Conservation (phyloP, 2,113 vertebrate species). For the Sigmodon hispidus region DNA sequence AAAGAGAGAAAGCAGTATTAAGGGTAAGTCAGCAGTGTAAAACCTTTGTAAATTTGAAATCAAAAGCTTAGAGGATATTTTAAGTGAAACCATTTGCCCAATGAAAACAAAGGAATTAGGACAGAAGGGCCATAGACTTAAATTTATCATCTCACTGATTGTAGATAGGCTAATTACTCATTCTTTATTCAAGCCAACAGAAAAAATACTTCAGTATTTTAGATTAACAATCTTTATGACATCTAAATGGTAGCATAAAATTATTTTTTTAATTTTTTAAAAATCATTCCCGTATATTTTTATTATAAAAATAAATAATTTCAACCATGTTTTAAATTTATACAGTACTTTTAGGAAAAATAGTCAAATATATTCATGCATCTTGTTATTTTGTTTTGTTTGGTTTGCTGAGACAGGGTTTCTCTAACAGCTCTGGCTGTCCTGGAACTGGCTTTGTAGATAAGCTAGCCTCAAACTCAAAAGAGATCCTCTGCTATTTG, state of each 20-base stretch:
- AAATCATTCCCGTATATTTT: too few relatives aligned
- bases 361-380: too few relatives aligned
- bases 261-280: too few relatives aligned
- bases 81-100: constrained; percentile 50
- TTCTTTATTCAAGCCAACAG: neutral
- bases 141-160: neutral
- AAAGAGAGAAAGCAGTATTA: constrained; percentile 40
- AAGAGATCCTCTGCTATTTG: too few relatives aligned
- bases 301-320: too few relatives aligned
- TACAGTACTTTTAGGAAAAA: too few relatives aligned
- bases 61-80: constrained; percentile 37
- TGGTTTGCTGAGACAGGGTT: too few relatives aligned
- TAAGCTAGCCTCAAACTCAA: too few relatives aligned
- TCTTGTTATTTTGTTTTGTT: too few relatives aligned
- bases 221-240: neutral
- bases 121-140: constrained; percentile 5
- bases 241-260: constrained; percentile 1
- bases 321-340: too few relatives aligned
- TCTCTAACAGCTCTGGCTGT: too few relatives aligned
- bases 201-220: neutral
- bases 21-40: neutral
- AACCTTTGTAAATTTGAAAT: constrained; percentile 45
- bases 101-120: constrained; percentile 56
- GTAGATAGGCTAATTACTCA: neutral
- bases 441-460: too few relatives aligned